Evolutionary conservation across 2,888 invertebrate species (phyloP), one percentile per base, ranked within the genome.

Genomic region (Drosophila setosimentum): DNA sequence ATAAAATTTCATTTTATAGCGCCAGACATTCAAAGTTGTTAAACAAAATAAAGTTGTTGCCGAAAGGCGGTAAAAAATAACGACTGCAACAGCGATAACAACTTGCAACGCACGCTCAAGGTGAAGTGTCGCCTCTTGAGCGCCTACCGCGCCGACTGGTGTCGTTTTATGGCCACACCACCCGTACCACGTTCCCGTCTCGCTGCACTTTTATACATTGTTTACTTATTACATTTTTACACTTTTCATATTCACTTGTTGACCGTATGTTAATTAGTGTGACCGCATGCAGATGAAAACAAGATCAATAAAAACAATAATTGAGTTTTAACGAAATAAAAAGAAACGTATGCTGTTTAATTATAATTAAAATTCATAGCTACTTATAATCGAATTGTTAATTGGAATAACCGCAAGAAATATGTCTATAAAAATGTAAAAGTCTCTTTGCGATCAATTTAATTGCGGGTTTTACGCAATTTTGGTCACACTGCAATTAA

Each of bases 401-500:
- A 76, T 73, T 62, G 73, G 50, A 69, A 77, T 68, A 50, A 48
- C 50, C 30, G 48, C 57, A 51, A 21, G 37, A 32, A 37, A 51
- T n/a, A 27, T 18, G 27, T 16, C 2, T 27, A 49, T 16, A 33
- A 54, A 70, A 40, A 65, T 65, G 72, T 66, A 73, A 72, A 73
- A 73, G 73, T 63, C 57, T 49, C 6, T 24, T 30, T 33, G 40
- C 8, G 8, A 16, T 37, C 40, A 40, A 55, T 58, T 57, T 30
- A 30, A 30, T 40, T 61, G 53, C 21, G 24, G 30, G 33, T 33
- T 65, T 76, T 71, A 54, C 78, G 76, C 83, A 76, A 80, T 68
- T 68, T 66, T 74, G 83, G 87, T 85, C 83, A 78, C 83, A 85
- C 72, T 85, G 87, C 86, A 86, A 88, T 88, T 85, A 85, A 83